These are phyloP conservation scores for Hypanus sabinus DNA, from an alignment of 2,113 vertebrate species.

Conservation along the genomic window DNA sequence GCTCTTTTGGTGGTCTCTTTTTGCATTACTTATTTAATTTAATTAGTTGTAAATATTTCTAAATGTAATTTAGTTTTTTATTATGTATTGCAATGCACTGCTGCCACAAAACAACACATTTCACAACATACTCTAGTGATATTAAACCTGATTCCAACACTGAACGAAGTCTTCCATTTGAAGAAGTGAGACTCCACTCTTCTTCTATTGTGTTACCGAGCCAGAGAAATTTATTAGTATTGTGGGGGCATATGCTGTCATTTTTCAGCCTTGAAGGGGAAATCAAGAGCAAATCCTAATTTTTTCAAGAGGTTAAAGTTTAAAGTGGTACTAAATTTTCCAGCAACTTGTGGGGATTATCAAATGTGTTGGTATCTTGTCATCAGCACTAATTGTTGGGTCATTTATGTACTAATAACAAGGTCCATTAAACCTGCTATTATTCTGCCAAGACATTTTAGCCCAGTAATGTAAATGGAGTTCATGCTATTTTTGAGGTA, in stretches of 20 bases:
- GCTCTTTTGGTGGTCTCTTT: too few species aligned
- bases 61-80: too few species aligned
- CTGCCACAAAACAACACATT: too few species aligned
- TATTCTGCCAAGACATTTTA: neutral
- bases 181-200: neutral
- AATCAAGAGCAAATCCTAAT: neutral
- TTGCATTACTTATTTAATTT: too few species aligned
- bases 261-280: neutral
- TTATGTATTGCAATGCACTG: too few species aligned
- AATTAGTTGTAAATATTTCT: too few species aligned
- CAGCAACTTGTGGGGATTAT: neutral
- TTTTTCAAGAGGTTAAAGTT: too few species aligned
- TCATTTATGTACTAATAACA: neutral
- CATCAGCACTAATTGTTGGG: neutral
- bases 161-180: neutral
- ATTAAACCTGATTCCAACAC: too few species aligned
- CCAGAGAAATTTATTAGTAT: neutral
- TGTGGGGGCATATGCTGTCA: neutral
- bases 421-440: neutral
- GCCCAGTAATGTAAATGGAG: neutral
- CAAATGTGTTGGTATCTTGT: neutral
- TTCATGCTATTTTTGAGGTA: neutral
- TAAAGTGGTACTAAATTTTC: too few species aligned
- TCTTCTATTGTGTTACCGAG: neutral
- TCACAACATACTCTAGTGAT: too few species aligned